Base-by-base conservation (phyloP, 2,797 vertebrate genomes). In the Tapera naevia region DNA sequence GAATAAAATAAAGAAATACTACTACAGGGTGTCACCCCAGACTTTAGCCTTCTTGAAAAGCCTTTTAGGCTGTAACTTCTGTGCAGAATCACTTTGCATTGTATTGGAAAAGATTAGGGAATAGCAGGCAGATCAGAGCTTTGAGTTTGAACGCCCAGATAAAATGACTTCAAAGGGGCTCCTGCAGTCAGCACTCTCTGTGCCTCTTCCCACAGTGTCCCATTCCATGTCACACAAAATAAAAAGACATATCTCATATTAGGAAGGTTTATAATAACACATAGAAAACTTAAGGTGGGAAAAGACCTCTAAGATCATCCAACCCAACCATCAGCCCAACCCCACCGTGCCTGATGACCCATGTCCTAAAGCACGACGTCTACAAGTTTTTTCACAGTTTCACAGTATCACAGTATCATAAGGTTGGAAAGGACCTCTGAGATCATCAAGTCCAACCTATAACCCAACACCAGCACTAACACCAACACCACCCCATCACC, bases 221-320 rank as follows among this genome's bases (percentile, higher is more conserved):
- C 3, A 3, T 19, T 11, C 17, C 0, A 1, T 14, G 35, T 11
- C 2, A 43, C 5, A 11, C 22, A 32, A 60, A 76, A n/a, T 5
- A 10, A 48, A 57, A 21, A 56, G 15, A 25, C 0, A 0, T 0
- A 1, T 33, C 70, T 88, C 4, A 13, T 4, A 2, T 13, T 13
- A 13, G 5, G 6, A 80, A 60, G 6, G 2, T 13, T 7, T 21
- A 3, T 3, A 18, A 30, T 2, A 35, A 12, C 18, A 13, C 0
- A 33, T 0, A 1, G 9, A 48, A 48, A 22, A 22, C 24, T 46
- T 48, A 48, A 48, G 4, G 46, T 48, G 22, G 22, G 23, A 48
- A 23, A 48, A 48, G 46, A 24, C 11, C 22, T 22, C 10, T 45
- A 48, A 48, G 46, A 4, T 23, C 46, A 48, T 13, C 46, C 22